Evolutionary conservation across 2,113 vertebrate genomes (phyloP), one percentile per base, ranked within the genome.

Genomic region (Ageneiosus marmoratus): DNA sequence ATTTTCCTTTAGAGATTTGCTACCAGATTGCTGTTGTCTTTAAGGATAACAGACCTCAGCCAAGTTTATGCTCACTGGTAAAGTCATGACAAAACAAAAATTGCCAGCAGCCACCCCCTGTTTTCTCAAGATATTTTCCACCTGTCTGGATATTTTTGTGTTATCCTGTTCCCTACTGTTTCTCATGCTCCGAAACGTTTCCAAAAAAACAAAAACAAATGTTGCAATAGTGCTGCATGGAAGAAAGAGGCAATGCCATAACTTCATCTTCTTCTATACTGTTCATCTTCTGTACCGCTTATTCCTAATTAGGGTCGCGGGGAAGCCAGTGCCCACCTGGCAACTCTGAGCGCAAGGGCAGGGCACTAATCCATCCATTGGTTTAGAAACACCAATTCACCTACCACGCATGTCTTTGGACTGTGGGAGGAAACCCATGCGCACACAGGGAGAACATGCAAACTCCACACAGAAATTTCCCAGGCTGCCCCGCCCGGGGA

Each of bases 111-210:
- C 29, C 83, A 74, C 82, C 48, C 11, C 3, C 75, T 44, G 22
- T 82, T 83, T 73, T 72, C 46, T 65, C 77, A 56, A 32, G 32
- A 32, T 65, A 83, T 86, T 85, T 79, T 82, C 77, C 81, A 75
- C 82, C 80, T 74, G 76, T 78, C 82, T 83, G 72, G 75, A 78
- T 75, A 34, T 75, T 27, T 73, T 29, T 50, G 15, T 53, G 50
- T 75, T 53, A 53, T 7, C 32, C 50, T 75, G 1, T 32, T 53
- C n/a, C 72, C 16, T 4, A 53, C 16, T 51, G 7, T 51, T 53
- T 51, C 48, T 53, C 72, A 32, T 53, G 16, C n/a, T 27, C 12
- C 5, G 5, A 27, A 46, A 24, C 22, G 5, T 72, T 51, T 50
- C 44, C n/a, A 50, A 50, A 29, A 3, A 44, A 50, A 50, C 18